Evolutionary conservation across 1,140 invertebrate species (phyloP), one percentile per base, ranked within the genome.

Genomic region (Protaetia brevitarsis): DNA sequence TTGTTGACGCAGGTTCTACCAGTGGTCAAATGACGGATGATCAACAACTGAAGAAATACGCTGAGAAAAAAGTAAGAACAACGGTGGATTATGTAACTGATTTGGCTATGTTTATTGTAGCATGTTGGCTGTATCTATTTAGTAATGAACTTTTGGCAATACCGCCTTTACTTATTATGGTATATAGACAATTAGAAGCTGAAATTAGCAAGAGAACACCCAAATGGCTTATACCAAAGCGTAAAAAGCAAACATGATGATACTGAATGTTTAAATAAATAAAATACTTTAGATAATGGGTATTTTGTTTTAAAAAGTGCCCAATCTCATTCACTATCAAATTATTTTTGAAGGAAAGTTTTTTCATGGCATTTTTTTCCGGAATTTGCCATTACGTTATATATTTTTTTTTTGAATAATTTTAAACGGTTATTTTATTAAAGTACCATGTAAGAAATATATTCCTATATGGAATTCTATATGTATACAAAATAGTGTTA

Each of bases 61-160:
- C 88, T 0, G 84, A 87, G 68, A 81, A 78, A 27, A 90, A 86
- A 69, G 87, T 91, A 0, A 82, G 85, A 51, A 83, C 84, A 4
- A 84, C 82, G 0, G 78, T 91, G 1, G 87, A 86, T 71, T 90
- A 89, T 70, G 77, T 85, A 6, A 89, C 88, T 0, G 89, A 91
- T 74, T 71, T 90, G 56, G 86, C 86, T 30, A 82, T 91, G 68
- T 82, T 91, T 59, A 56, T 88, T 11, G 83, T 91, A 1, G 90
- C 90, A 3, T 87, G 86, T 76, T 90, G 87, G 85, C 81, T 92
- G 31, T 93, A 92, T 76, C 76, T 91, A 8, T 92, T 91, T 72
- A 89, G 89, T 72, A 88, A 89, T 71, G 89, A 91, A 74, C 80
- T 86, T 60, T 79, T 92, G 16, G 88, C 89, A 1, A 83, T 93